These are phyloP conservation scores for Yponomeuta malinellus DNA, from an alignment of 2,888 invertebrate species.

Conservation along the genomic window DNA sequence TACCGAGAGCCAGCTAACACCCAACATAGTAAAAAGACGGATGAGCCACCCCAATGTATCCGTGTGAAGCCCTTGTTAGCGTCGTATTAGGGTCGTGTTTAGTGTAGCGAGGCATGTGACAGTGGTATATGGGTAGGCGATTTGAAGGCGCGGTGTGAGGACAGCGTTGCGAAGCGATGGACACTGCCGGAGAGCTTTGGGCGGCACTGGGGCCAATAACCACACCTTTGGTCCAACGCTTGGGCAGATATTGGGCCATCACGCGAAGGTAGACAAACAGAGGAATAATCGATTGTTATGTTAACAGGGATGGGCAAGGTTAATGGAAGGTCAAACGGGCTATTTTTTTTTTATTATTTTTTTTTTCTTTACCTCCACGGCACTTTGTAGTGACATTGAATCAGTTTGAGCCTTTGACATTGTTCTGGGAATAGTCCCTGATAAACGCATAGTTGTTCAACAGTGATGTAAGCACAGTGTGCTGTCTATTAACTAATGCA, in stretches of 20 bases:
- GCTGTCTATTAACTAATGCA: too few species aligned
- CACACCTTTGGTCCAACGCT: not conserved
- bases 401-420: too few species aligned
- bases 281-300: too few species aligned
- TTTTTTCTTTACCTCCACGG: too few species aligned
- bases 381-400: too few species aligned
- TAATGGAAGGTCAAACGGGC: too few species aligned
- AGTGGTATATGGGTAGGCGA: conserved; percentile 66
- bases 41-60: conserved; percentile 10
- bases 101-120: conserved; percentile 54
- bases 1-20: not conserved
- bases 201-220: not conserved
- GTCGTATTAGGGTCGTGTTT: conserved; percentile 60
- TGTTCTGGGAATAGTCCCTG: too few species aligned
- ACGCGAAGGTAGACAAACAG: not conserved
- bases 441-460: too few species aligned
- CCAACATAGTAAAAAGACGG: not conserved
- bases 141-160: conserved; percentile 51
- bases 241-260: not conserved
- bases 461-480: too few species aligned
- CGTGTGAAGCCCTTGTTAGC: conserved; percentile 43
- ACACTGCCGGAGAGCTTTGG: conserved; percentile 1
- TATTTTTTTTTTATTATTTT: too few species aligned
- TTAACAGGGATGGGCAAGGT: too few species aligned
- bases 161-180: conserved; percentile 49